Conservation (phyloP, 2,888 invertebrate genomes). For the Cryptosula pallasiana region DNA sequence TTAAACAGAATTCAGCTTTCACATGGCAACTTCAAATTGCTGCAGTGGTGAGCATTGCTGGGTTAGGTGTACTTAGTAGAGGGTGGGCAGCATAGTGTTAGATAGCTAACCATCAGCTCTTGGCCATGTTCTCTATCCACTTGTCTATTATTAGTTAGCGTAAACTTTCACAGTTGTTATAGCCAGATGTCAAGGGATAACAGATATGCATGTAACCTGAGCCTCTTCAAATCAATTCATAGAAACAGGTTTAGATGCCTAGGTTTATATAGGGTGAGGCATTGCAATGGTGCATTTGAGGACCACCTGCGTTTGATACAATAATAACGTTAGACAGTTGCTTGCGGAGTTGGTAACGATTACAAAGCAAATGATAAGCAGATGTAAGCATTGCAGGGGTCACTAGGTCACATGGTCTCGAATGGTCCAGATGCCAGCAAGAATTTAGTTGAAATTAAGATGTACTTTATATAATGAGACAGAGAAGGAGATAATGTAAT, state of each 20-base stretch:
- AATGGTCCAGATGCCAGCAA: not conserved
- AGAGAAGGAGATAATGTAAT: too few relatives aligned
- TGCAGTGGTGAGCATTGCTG: too few relatives aligned
- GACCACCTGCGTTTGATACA: not conserved
- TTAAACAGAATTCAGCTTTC: too few relatives aligned
- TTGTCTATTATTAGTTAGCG: too few relatives aligned
- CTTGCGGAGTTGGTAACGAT: not conserved
- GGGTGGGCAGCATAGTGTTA: too few relatives aligned
- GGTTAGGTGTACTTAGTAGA: too few relatives aligned
- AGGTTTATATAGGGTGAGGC: not conserved
- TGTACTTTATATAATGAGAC: too few relatives aligned
- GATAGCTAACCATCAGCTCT: too few relatives aligned
- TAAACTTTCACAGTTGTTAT: not conserved
- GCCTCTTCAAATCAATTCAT: conserved; percentile 17
- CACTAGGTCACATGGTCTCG: not conserved
- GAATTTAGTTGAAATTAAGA: too few relatives aligned
- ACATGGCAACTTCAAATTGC: too few relatives aligned
- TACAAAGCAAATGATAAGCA: not conserved
- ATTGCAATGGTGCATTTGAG: not conserved
- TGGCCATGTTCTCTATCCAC: too few relatives aligned
- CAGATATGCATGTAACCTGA: conserved; percentile 8
- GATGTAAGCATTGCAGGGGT: not conserved
- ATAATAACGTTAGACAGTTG: not conserved
- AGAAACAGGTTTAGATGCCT: conserved; percentile 17
- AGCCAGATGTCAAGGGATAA: conserved; percentile 15